Evolutionary conservation across 2,888 invertebrate genomes (phyloP), one percentile per base, ranked within the genome.

Genomic region (Cremastobaeus sp.): DNA sequence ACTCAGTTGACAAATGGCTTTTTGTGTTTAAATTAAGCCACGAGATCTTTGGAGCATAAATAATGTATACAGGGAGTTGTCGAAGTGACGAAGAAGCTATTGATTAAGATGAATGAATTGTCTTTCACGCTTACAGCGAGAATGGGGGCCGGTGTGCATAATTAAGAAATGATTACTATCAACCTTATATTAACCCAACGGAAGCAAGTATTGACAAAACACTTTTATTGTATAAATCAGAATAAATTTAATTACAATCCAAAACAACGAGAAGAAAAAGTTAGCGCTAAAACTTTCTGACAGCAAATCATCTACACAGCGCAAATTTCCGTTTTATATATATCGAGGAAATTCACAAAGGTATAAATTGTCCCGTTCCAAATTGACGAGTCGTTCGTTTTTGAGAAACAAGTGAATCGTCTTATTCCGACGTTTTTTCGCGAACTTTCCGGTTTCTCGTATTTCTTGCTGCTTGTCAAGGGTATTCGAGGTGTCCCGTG

Each of bases 401-500:
- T 55, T 28, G 9, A 30, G 41, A 68, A 54, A 66, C 66, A 55
- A 66, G 48, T 41, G 55, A 62, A 62, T 68, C 57, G 62, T 62
- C 68, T 68, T 73, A 52, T 55, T 68, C 37, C 32, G 43, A 43
- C 50, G 15, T 41, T 68, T 68, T 66, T 73, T 57, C 35, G 20
- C 15, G 8, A 47, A 62, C 50, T 68, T 68, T 68, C 64, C 47
- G 73, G 45, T 59, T 68, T 59, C 30, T 25, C 68, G 68, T 74
- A 69, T 74, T 74, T 59, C 69, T 57, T 59, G 54, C 48, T 45
- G n/a, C 57, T 69, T 64, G 69, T 74, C 74, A 74, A 69, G 60
- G 54, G 48, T 60, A 65, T 71, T 68, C 68, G 41, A 71, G 68
- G 72, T 70, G 74, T 72, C 71, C 73, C 73, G 75, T 68, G 77